Percentiles rank a stretch among this genome's conserved stretches.
phyloP scores from a whole-genome alignment of 1,140 invertebrate species.

The Portunus trituberculatus region DNA sequence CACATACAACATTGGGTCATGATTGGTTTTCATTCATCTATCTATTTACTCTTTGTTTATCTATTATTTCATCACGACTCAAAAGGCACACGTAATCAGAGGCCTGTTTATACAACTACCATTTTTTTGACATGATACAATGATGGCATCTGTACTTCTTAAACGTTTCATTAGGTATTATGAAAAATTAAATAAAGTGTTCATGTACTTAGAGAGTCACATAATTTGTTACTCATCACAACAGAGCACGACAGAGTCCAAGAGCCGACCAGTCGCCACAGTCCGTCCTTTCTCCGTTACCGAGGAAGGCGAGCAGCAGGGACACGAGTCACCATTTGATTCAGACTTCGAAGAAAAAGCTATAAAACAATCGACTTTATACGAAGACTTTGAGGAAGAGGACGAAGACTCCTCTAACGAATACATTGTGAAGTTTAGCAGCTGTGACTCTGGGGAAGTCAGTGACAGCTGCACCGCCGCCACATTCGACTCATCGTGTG shows the following conservation, averaged over 20 bases:
- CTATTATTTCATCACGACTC: too few species aligned
- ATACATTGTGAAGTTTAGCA: not conserved
- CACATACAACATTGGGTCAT: too few species aligned
- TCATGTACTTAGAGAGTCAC: not conserved
- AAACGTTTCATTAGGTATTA: too few species aligned
- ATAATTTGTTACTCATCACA: not conserved
- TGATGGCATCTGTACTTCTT: too few species aligned
- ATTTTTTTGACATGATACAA: too few species aligned
- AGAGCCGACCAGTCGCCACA: constrained; percentile 61
- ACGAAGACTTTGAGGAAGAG: not conserved
- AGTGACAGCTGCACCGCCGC: not conserved
- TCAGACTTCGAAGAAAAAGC: not conserved
- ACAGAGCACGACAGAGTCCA: not conserved
- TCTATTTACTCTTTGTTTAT: too few species aligned
- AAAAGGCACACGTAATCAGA: too few species aligned
- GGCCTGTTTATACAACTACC: too few species aligned
- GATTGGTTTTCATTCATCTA: too few species aligned
- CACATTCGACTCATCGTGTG: too few species aligned
- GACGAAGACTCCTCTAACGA: not conserved
- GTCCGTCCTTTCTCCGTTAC: constrained; percentile 9
- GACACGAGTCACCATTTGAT: not conserved
- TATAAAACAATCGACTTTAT: not conserved
- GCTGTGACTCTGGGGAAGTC: not conserved
- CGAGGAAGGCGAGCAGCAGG: not conserved
- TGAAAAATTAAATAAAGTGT: not conserved